These are phyloP conservation scores for Platycheirus rosarum DNA, from an alignment of 2,888 invertebrate species.

Conservation along the genomic window DNA sequence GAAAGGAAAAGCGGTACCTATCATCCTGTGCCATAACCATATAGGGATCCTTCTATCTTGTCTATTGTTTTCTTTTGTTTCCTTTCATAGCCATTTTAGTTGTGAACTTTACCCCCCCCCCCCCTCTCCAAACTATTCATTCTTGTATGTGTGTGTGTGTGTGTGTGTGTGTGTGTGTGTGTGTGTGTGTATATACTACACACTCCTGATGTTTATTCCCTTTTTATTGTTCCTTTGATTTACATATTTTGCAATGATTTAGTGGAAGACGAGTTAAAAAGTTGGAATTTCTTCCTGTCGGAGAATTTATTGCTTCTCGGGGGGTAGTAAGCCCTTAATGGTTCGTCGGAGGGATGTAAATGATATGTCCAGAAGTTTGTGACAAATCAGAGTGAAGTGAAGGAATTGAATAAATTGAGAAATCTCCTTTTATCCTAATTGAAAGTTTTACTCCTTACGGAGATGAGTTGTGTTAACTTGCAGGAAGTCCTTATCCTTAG, in stretches of 20 bases:
- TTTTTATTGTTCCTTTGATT: slow-evolving; percentile 49
- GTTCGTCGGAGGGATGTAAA: background rate
- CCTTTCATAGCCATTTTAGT: background rate
- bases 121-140: no score
- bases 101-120: slow-evolving; percentile 11
- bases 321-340: background rate
- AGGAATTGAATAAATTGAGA: slow-evolving; percentile 28
- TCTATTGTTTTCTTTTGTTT: slow-evolving; percentile 56
- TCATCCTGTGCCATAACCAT: background rate
- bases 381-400: slow-evolving; percentile 36
- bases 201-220: slow-evolving; percentile 7
- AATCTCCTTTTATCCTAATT: slow-evolving; percentile 42
- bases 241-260: slow-evolving; percentile 67
- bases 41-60: slow-evolving; percentile 11
- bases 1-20: background rate
- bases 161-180: background rate
- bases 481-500: background rate
- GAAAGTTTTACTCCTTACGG: slow-evolving; percentile 18
- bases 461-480: background rate
- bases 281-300: slow-evolving; percentile 7
- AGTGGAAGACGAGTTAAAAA: slow-evolving; percentile 46
- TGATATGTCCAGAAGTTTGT: slow-evolving; percentile 27
- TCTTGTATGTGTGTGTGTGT: background rate
- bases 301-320: slow-evolving; percentile 47
- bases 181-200: slow-evolving; percentile 1